These are phyloP conservation scores for Mactra quadrangularis DNA, from an alignment of 1,140 invertebrate genomes.

Conservation along the genomic window DNA sequence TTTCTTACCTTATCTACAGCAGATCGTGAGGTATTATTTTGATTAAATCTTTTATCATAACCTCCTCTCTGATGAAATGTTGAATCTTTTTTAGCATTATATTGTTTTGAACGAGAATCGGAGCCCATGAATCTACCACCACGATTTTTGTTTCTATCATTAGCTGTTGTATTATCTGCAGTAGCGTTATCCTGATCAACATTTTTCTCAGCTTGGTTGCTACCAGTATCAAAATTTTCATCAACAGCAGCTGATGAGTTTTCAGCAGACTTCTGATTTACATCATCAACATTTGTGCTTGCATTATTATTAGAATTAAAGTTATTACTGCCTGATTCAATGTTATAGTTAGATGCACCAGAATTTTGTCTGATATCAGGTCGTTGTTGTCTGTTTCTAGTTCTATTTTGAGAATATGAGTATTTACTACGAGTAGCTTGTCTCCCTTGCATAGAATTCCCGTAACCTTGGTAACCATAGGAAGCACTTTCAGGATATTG, in stretches of 20 bases:
- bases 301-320: conserved; percentile 10
- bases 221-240: conserved; percentile 12
- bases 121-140: conserved; percentile 40
- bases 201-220: not conserved
- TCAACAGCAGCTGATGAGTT: not conserved
- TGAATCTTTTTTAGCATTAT: conserved; percentile 11
- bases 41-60: conserved; percentile 30
- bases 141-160: conserved; percentile 22
- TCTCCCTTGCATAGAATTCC: conserved; percentile 7
- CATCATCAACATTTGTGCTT: not conserved
- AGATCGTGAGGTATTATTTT: not conserved
- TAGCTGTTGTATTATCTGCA: not conserved
- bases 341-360: not conserved
- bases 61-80: not conserved
- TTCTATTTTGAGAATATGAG: conserved; percentile 53
- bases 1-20: not conserved
- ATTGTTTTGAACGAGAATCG: conserved; percentile 46
- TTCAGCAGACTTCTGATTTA: not conserved
- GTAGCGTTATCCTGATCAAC: not conserved
- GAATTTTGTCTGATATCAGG: conserved; percentile 15
- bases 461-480: conserved; percentile 15
- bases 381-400: conserved; percentile 41
- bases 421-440: conserved; percentile 36
- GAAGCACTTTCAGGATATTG: conserved; percentile 8
- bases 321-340: no score